These are phyloP conservation scores for Cryptocephalus moraei DNA, from an alignment of 2,888 invertebrate genomes.

Conservation along the genomic window DNA sequence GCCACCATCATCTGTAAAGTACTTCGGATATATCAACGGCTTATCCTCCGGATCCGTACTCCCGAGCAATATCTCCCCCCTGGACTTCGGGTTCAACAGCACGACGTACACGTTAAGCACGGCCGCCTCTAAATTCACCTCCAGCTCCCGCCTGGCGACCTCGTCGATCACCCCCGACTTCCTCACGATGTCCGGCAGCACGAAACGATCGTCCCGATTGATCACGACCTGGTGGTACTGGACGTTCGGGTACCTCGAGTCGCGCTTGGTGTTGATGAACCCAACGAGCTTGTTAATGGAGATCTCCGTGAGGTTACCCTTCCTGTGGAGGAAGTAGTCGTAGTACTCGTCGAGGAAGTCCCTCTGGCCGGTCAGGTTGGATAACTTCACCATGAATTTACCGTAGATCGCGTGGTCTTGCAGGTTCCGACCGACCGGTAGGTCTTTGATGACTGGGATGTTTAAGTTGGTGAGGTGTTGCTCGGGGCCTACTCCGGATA, in stretches of 20 bases:
- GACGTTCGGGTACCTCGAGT: conserved; percentile 41
- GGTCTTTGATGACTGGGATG: conserved; percentile 37
- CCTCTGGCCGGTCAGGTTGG: conserved; percentile 3
- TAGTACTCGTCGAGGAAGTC: conserved; percentile 28
- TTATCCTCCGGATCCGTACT: conserved; percentile 46
- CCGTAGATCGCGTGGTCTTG: conserved; percentile 43
- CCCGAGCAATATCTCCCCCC: conserved; percentile 45
- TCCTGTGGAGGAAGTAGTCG: conserved; percentile 41
- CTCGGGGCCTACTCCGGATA: conserved; percentile 54
- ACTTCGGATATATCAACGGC: conserved; percentile 53
- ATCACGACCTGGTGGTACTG: conserved; percentile 28
- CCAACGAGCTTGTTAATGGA: conserved; percentile 37
- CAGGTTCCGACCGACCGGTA: conserved; percentile 46
- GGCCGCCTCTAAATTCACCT: conserved; percentile 8
- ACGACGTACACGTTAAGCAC: conserved; percentile 10
- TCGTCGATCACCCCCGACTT: conserved; percentile 27
- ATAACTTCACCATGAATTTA: conserved; percentile 20
- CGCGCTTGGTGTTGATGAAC: conserved; percentile 41
- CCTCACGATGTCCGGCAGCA: conserved; percentile 10
- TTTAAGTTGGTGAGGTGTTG: conserved; percentile 39
- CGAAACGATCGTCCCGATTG: conserved; percentile 24
- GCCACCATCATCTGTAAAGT: conserved; percentile 45
- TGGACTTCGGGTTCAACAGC: conserved; percentile 40
- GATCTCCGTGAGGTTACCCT: conserved; percentile 40
- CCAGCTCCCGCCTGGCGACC: conserved; percentile 7